Conservation (phyloP, 2,888 invertebrate species). For the Brenthis hecate region DNA sequence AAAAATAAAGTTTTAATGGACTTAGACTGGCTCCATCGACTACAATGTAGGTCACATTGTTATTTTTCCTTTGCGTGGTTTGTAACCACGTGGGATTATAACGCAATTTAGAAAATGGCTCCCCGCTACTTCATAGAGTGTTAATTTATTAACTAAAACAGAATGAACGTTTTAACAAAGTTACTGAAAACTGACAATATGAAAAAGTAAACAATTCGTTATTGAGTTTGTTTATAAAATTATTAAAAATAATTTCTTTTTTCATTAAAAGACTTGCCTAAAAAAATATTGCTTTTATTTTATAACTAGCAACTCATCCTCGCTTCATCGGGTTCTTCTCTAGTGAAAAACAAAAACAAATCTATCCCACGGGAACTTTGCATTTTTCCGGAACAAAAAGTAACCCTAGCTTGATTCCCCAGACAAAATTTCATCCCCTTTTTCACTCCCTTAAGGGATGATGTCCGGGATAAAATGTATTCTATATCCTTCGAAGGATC, state of each 20-base stretch:
- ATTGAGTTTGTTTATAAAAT: neutral
- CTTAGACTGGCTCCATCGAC: conserved; percentile 7
- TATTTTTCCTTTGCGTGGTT: conserved; percentile 32
- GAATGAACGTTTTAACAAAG: conserved; percentile 4
- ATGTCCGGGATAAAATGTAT: too few relatives aligned
- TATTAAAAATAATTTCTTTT: neutral
- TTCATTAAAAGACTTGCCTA: neutral
- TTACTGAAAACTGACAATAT: conserved; percentile 4
- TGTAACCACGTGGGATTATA: conserved; percentile 25
- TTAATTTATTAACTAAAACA: conserved; percentile 25
- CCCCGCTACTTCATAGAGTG: conserved; percentile 15
- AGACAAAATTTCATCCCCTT: too few relatives aligned
- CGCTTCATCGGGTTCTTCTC: too few relatives aligned
- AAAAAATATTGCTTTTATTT: too few relatives aligned
- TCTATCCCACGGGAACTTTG: too few relatives aligned
- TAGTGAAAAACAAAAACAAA: too few relatives aligned
- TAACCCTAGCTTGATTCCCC: too few relatives aligned
- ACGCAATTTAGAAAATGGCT: conserved; percentile 28
- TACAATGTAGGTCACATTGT: conserved; percentile 19
- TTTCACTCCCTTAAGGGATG: too few relatives aligned
- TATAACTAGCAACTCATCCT: too few relatives aligned
- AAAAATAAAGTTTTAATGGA: conserved; percentile 19
- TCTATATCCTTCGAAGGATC: too few relatives aligned
- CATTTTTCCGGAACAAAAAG: too few relatives aligned
- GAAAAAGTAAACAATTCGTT: conserved; percentile 6